Percentiles rank a stretch among this genome's conserved stretches.
phyloP scores from a whole-genome alignment of 2,888 invertebrate genomes.

The Apocheima hispidaria region DNA sequence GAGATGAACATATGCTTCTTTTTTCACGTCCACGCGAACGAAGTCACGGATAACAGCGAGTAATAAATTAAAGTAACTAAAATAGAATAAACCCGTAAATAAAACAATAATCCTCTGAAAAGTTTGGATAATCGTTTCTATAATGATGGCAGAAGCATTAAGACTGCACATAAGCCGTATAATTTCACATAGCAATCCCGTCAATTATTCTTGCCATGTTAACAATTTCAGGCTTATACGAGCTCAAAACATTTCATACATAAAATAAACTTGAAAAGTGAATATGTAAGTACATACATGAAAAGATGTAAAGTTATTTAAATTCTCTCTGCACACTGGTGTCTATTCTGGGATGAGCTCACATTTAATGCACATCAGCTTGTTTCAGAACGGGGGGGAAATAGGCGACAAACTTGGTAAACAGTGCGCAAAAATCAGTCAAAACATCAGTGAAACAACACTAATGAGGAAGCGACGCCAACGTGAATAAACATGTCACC shows the following conservation, averaged over 20 bases:
- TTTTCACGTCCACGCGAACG: too few relatives aligned
- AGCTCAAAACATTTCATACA: not conserved
- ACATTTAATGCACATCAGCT: constrained; percentile 15
- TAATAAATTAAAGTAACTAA: too few relatives aligned
- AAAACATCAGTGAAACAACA: not conserved
- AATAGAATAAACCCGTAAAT: too few relatives aligned
- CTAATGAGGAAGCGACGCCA: too few relatives aligned
- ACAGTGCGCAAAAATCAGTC: not conserved
- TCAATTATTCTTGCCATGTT: not conserved
- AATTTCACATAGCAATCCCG: not conserved
- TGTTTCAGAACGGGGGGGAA: not conserved
- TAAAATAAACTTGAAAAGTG: not conserved
- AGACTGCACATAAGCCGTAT: not conserved
- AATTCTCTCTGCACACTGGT: not conserved
- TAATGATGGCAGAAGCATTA: too few relatives aligned
- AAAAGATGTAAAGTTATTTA: constrained; percentile 5
- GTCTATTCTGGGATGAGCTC: not conserved
- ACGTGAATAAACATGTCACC: too few relatives aligned
- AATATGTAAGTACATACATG: too few relatives aligned
- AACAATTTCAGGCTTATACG: constrained; percentile 1
- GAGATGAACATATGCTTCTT: too few relatives aligned
- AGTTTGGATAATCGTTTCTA: too few relatives aligned
- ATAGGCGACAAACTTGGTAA: not conserved
- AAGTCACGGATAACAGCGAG: too few relatives aligned
- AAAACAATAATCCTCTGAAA: too few relatives aligned